Base-by-base conservation (phyloP, 2,888 invertebrate species). In the Lumbricus terrestris region DNA sequence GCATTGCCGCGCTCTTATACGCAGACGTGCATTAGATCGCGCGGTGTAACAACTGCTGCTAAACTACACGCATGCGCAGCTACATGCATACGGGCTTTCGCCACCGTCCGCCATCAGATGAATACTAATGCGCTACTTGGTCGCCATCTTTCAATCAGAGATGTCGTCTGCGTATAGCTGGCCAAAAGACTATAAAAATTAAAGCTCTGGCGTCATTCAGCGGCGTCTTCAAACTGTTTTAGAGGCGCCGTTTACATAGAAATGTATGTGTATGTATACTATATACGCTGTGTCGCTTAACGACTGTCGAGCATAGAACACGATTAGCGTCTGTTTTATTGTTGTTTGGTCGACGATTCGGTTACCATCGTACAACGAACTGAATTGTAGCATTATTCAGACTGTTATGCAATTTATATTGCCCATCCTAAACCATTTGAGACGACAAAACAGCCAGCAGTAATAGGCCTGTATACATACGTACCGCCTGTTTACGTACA, bases 111-210 rank as follows among this genome's bases (percentile, higher is more conserved):
- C 35, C 83, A 35, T 33, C 34, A 34, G 83, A 37, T 35, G 85
- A 85, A 85, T 85, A 85, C 85, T 85, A 85, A 85, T 85, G 85
- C 85, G 85, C 85, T 85, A 35, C 35, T 85, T 85, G 20, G 85
- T 85, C 85, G 85, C 85, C 85, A 85, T 85, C 35, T 85, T 85
- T 85, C 85, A 85, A 85, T 85, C 85, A 85, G 85, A 85, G 85
- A 85, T 85, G 85, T 85, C 37, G 85, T 15, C 85, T 1, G 35
- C 85, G 85, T 69, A n/a, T n/a, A 69, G 69, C 13, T n/a, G 29
- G 69, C 35, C 37, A 85, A 85, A 83, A 85, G 85, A 85, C 85
- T 37, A 85, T 85, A 85, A 35, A 85, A 37, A 85, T 34, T 85
- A 85, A 35, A 85, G 35, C 34, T 54, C 54, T 54, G 54, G 23